Evolutionary conservation across 2,113 vertebrate genomes (phyloP), one percentile per base, ranked within the genome.

Genomic region (Baryphthengus martii): DNA sequence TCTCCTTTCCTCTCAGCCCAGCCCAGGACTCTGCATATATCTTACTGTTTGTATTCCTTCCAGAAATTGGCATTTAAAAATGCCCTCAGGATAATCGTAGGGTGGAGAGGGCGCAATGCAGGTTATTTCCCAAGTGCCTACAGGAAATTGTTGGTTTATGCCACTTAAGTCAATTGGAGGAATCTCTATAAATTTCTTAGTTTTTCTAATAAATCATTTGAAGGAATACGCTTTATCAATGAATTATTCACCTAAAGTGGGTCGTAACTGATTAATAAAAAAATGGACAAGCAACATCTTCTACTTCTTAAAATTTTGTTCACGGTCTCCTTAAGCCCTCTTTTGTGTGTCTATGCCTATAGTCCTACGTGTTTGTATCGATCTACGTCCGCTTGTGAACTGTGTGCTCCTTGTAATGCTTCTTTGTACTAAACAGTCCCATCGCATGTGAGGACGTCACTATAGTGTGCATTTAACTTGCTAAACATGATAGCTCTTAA

Each of bases 281-380:
- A 68, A 68, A 1, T 0, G 14, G 18, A 12, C 13, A 67, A 63
- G 52, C 5, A 79, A 29, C 14, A 79, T 37, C 63, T 82, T 21
- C 42, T 58, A 4, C 13, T 77, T 79, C 14, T 77, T 78, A 47
- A 74, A 66, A 37, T 40, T 50, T 77, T 71, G 23, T 67, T 96
- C 2, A 2, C 61, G 29, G 2, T 44, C 18, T 88, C 72, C 15
- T 58, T 71, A 58, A 95, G 29, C 20, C 25, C 31, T 68, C 9
- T 13, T 72, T 73, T 68, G 4, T 72, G 5, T 76, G n/a, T 73
- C 31, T 68, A 1, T n/a, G 16, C 33, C 49, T 75, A 0, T 52
- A 24, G 17, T 33, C 35, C 56, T 68, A 7, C 0, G 0, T 61
- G 6, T 37, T 70, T 67, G 0, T 59, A 13, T 39, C 2, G 0